Conservation (phyloP, 1,140 invertebrate species). For the Drosophila nebulosa region DNA sequence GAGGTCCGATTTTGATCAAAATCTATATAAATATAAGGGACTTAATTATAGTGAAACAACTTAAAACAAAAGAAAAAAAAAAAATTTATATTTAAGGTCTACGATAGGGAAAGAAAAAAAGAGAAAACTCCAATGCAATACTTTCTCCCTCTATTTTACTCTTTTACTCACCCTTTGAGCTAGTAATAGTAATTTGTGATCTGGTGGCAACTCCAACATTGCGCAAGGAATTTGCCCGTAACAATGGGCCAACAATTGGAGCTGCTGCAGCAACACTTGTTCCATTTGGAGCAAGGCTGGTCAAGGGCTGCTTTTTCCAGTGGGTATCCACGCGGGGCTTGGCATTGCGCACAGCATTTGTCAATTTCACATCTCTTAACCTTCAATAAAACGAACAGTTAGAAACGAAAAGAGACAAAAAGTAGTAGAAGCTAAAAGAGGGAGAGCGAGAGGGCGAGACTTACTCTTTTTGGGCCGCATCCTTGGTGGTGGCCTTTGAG, state of each 20-base stretch:
- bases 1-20: neutral
- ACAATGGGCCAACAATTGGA: conserved; percentile 9
- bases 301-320: conserved; percentile 71
- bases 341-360: conserved; percentile 50
- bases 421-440: neutral
- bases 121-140: neutral
- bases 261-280: conserved; percentile 7
- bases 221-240: conserved; percentile 69
- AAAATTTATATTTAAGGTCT: neutral
- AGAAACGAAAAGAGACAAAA: neutral
- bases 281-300: conserved; percentile 23
- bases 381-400: conserved; percentile 11
- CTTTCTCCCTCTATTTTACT: neutral
- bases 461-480: conserved; percentile 73
- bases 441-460: neutral
- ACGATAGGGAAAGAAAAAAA: neutral
- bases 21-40: neutral
- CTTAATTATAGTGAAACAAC: neutral
- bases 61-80: neutral
- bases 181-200: neutral
- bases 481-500: conserved; percentile 58
- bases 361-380: conserved; percentile 63
- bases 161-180: conserved; percentile 47
- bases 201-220: neutral
- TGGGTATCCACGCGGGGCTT: conserved; percentile 76